Evolutionary conservation across 2,797 vertebrate species (phyloP), one percentile per base, ranked within the genome.

Genomic region (Gallinago nigripennis): DNA sequence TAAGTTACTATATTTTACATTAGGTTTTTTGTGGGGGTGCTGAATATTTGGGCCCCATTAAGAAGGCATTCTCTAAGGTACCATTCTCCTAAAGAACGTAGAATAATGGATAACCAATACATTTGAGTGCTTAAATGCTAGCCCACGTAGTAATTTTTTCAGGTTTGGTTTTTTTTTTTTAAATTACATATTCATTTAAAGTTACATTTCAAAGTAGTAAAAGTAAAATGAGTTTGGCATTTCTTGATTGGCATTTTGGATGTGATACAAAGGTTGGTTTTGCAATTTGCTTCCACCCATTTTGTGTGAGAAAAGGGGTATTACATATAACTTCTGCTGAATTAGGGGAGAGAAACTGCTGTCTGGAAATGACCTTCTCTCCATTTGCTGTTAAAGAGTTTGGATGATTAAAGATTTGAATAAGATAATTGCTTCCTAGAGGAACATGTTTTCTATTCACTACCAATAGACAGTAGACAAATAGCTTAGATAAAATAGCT

Each of bases 1-100:
- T 98, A 96, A 31, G 16, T 75, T 78, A 58, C 48, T 58, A 12
- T 60, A 46, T 82, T 79, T 81, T 79, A 56, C 6, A 27, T 54
- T 17, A 8, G 0, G 7, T 56, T 73, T 87, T 87, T 72, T 81
- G 7, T 57, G 13, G 3, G 28, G 2, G 1, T 78, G 16, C 54
- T 91, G 61, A 90, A 45, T 68, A 17, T 43, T 13, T 61, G 51
- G 16, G 28, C 23, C 17, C 2, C 11, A 2, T 81, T 73, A 71
- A 69, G 58, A 24, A 88, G 25, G 21, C 33, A 24, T 53, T 10
- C 16, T 66, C 9, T 69, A 75, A 83, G 37, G 35, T 50, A 16
- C 3, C 6, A 7, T 86, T 51, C 16, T 43, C 2, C 57, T 78
- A 37, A 87, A 68, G 61, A 65, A 61, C 2, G 1, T 9, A 37